A percentile compares a stretch with the other conserved stretches of the same genome.
Conservation (phyloP, 1,140 invertebrate species). For the Lamellibrachia luymesi region DNA sequence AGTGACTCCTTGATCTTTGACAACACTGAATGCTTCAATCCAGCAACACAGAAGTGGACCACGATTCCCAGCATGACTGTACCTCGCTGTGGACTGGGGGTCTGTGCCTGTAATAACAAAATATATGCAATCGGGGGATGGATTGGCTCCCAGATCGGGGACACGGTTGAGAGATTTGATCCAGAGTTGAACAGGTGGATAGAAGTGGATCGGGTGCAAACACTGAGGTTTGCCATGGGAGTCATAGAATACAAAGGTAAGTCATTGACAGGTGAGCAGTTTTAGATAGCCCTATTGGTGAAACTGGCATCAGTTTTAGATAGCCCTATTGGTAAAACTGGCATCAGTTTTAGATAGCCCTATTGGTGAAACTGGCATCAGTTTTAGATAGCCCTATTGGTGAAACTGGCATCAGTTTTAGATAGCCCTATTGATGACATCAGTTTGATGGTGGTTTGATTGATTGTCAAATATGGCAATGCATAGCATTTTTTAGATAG, state of each 20-base stretch:
- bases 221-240: constrained; percentile 85
- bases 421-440: neutral
- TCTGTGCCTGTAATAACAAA: constrained; percentile 77
- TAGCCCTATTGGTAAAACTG: no score
- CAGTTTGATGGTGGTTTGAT: no score
- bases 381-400: no score
- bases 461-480: no score
- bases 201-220: constrained; percentile 74
- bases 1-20: constrained; percentile 79
- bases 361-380: no score
- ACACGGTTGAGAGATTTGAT: constrained; percentile 85
- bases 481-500: no score
- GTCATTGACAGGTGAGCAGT: constrained; percentile 29
- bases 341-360: no score
- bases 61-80: constrained; percentile 72
- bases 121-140: constrained; percentile 89
- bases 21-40: constrained; percentile 82
- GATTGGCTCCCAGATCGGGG: constrained; percentile 87
- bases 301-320: no score
- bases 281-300: neutral
- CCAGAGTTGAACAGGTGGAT: constrained; percentile 73
- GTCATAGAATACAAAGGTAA: constrained; percentile 80
- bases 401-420: no score
- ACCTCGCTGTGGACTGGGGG: constrained; percentile 84
- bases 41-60: constrained; percentile 65